Percentiles rank a stretch among this genome's conserved stretches.
These are phyloP conservation scores for Alcedo atthis DNA, from an alignment of 2,797 vertebrate genomes.

Conservation along the genomic window DNA sequence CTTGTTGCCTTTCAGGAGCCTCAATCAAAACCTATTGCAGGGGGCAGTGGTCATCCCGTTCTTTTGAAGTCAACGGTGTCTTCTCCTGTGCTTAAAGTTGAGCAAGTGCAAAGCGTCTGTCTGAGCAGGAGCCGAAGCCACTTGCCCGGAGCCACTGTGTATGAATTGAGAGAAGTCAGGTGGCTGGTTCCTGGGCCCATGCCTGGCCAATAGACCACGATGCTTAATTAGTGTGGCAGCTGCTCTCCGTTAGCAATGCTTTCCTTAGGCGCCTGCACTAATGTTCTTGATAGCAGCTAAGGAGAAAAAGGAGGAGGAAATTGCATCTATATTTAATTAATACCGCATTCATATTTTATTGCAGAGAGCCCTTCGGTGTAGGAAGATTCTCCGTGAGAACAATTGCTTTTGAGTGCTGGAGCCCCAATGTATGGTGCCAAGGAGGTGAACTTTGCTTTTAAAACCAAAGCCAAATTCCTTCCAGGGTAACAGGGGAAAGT, in stretches of 20 bases:
- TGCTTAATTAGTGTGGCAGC: constrained; percentile 35
- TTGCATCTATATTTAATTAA: constrained; percentile 70
- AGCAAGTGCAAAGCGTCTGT: rapidly evolving
- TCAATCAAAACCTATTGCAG: not conserved
- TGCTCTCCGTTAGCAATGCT: constrained; percentile 21
- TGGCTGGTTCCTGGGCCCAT: not conserved
- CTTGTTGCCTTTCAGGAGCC: not conserved
- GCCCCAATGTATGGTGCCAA: not conserved
- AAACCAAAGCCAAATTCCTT: not conserved
- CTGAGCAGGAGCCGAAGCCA: not conserved
- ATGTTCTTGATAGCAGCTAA: constrained; percentile 45
- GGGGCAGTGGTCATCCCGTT: rapidly evolving
- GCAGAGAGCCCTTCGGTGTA: constrained; percentile 40
- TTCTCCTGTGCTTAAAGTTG: not conserved
- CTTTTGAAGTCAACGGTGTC: not conserved
- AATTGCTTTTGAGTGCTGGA: constrained; percentile 17
- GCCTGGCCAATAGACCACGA: not conserved
- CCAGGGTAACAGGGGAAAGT: not conserved
- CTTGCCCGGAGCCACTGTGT: not conserved
- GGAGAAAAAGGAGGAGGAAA: constrained; percentile 57
- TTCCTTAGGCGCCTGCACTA: constrained; percentile 47
- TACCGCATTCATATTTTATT: constrained; percentile 65
- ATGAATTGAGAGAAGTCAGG: not conserved
- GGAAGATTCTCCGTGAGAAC: constrained; percentile 5
- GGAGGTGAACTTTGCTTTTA: not conserved